These are phyloP conservation scores for Nasonia vitripennis DNA, from an alignment of 1,140 invertebrate species.

Conservation along the genomic window DNA sequence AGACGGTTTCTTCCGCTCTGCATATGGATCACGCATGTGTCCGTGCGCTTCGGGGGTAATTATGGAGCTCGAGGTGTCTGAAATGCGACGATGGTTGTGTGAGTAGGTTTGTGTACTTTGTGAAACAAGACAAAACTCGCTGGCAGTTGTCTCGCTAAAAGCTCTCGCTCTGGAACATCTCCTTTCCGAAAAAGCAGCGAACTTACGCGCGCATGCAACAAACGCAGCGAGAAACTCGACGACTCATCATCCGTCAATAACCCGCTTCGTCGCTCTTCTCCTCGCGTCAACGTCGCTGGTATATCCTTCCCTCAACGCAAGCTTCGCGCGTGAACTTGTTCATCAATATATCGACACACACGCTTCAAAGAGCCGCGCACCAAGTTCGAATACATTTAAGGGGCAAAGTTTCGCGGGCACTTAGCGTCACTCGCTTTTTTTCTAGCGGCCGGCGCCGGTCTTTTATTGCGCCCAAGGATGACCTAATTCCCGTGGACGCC, in stretches of 20 bases:
- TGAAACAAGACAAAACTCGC: neutral
- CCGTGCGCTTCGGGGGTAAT: neutral
- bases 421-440: conserved; percentile 11
- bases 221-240: neutral
- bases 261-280: neutral
- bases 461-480: conserved; percentile 14
- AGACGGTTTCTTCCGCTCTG: neutral
- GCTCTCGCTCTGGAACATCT: neutral
- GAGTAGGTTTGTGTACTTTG: neutral
- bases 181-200: neutral
- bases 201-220: neutral
- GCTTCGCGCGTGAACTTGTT: neutral
- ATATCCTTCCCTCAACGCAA: neutral
- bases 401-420: conserved; percentile 18
- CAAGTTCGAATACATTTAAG: neutral
- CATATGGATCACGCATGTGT: neutral
- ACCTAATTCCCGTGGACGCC: neutral
- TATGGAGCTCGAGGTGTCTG: neutral
- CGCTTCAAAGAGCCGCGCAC: neutral
- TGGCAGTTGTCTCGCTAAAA: neutral
- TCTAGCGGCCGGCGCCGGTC: neutral
- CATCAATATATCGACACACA: conserved; percentile 17
- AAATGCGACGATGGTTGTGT: neutral
- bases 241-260: neutral
- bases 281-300: neutral